A percentile compares a stretch with the other conserved stretches of the same genome.
These are phyloP conservation scores for Drosophila arizonae DNA, from an alignment of 1,140 invertebrate species.

Conservation along the genomic window DNA sequence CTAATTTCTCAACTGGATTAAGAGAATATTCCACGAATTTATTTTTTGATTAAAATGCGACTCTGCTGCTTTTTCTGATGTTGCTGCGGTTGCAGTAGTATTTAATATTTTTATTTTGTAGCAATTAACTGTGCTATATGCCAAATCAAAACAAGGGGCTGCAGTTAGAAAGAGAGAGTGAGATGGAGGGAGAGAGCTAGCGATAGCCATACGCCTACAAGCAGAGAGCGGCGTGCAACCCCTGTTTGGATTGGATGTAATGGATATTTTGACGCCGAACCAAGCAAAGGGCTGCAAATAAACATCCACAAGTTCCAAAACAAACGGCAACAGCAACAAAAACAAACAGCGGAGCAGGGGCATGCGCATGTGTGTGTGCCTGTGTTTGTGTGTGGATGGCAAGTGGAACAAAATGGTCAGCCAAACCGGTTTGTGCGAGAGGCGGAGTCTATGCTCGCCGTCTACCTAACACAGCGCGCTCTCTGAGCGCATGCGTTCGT, in stretches of 20 bases:
- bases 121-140: constrained; percentile 58
- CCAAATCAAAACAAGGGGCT: constrained; percentile 50
- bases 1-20: constrained; percentile 46
- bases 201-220: constrained; percentile 41
- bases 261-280: constrained; percentile 82
- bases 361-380: constrained; percentile 33
- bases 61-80: constrained; percentile 6
- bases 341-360: constrained; percentile 25
- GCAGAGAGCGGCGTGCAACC: constrained; percentile 40
- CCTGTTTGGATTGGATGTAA: constrained; percentile 82
- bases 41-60: constrained; percentile 18
- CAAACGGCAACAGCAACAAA: constrained; percentile 39
- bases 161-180: constrained; percentile 12
- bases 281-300: constrained; percentile 79
- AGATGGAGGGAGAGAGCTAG: not conserved
- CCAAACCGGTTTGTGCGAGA: constrained; percentile 43
- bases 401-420: constrained; percentile 77
- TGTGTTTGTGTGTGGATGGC: constrained; percentile 52
- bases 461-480: not conserved
- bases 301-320: constrained; percentile 79
- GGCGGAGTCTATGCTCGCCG: constrained; percentile 46
- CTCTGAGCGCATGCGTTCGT: constrained; percentile 25
- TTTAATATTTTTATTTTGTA: constrained; percentile 48
- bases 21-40: constrained; percentile 29
- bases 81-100: not conserved